Percentiles rank a stretch among this genome's conserved stretches.
Conservation (phyloP, 2,888 invertebrate species). For the Plagodis pulveraria region DNA sequence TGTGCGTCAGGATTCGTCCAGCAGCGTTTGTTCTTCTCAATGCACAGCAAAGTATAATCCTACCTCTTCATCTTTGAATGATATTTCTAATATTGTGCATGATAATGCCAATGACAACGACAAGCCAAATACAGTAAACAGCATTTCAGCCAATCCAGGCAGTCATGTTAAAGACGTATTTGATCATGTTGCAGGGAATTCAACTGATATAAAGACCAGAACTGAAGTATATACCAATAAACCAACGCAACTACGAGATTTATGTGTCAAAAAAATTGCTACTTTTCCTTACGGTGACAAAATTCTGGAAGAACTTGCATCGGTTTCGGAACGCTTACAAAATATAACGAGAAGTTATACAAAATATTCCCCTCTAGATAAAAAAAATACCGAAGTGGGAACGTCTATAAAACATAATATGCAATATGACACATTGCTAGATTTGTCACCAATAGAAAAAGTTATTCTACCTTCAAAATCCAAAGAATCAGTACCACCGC, state of each 20-base stretch:
- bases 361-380: constrained; percentile 27
- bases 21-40: constrained; percentile 87
- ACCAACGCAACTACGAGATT: constrained; percentile 85
- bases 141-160: constrained; percentile 40
- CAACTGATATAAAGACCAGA: constrained; percentile 43
- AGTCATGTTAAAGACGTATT: constrained; percentile 77
- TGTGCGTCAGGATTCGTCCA: constrained; percentile 85
- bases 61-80: constrained; percentile 84
- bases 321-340: constrained; percentile 84
- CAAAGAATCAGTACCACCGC: constrained; percentile 64
- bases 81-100: constrained; percentile 84
- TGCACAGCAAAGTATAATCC: constrained; percentile 89
- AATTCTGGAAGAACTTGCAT: constrained; percentile 88
- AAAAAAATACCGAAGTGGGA: constrained; percentile 28
- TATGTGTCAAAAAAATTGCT: constrained; percentile 87
- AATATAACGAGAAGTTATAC: constrained; percentile 54
- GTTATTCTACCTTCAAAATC: constrained; percentile 58
- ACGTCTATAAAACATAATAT: constrained; percentile 49
- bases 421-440: constrained; percentile 77
- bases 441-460: constrained; percentile 74
- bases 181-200: constrained; percentile 67
- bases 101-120: constrained; percentile 62
- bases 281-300: constrained; percentile 89
- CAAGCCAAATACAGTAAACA: constrained; percentile 43
- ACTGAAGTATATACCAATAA: constrained; percentile 36